A percentile compares a stretch with the other conserved stretches of the same genome.
Conservation (phyloP, 2,113 vertebrate genomes). For the Petrocephalus zakoni region DNA sequence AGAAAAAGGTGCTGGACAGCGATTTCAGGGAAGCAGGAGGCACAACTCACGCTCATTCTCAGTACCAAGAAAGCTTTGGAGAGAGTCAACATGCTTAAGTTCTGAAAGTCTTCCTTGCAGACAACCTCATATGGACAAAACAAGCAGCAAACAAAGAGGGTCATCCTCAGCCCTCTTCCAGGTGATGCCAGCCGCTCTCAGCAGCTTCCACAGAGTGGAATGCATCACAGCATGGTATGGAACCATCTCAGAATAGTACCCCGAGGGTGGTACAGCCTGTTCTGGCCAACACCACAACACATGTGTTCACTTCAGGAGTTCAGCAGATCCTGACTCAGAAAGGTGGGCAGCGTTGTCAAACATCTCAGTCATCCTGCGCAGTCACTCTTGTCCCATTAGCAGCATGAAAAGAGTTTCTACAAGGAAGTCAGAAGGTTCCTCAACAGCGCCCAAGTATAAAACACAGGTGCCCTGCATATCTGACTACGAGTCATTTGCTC, state of each 20-base stretch:
- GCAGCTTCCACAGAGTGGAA: too few relatives aligned
- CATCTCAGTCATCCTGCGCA: not conserved
- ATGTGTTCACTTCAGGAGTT: not conserved
- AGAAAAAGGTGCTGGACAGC: not conserved
- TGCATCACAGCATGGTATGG: not conserved
- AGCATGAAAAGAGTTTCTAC: not conserved
- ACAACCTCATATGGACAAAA: not conserved
- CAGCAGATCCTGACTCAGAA: not conserved
- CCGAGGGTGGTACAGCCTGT: not conserved
- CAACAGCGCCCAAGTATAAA: not conserved
- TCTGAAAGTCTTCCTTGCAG: not conserved
- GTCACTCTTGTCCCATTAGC: not conserved
- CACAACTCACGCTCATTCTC: not conserved
- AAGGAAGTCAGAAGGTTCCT: not conserved
- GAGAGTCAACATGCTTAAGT: not conserved
- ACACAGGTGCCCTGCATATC: not conserved
- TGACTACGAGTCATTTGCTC: not conserved
- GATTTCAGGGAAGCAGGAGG: not conserved
- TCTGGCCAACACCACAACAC: not conserved
- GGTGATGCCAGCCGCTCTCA: not conserved
- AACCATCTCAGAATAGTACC: not conserved
- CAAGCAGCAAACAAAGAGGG: not conserved
- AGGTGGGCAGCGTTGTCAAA: not conserved
- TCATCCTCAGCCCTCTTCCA: not conserved
- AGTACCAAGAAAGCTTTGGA: not conserved